Conservation (phyloP, 1,140 invertebrate genomes). For the Tenebrio molitor region DNA sequence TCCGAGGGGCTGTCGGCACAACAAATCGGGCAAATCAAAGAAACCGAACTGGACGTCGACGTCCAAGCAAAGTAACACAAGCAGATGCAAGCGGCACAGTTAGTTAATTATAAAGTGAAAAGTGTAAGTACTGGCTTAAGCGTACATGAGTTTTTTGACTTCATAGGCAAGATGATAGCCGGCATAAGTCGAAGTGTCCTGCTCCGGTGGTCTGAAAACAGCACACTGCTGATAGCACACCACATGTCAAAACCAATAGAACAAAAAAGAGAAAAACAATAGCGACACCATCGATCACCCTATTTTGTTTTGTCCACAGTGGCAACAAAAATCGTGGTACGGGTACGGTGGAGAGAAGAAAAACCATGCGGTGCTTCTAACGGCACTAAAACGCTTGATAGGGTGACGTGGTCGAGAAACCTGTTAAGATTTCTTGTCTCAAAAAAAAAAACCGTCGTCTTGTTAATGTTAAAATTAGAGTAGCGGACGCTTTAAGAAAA, state of each 20-base stretch:
- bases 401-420: conserved; percentile 30
- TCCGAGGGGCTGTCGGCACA: too few species aligned
- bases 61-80: conserved; percentile 38
- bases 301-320: conserved; percentile 3
- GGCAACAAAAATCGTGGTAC: conserved; percentile 16
- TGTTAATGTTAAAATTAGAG: conserved; percentile 6
- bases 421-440: conserved; percentile 1
- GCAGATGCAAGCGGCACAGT: conserved; percentile 55
- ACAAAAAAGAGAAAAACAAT: neutral
- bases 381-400: conserved; percentile 37
- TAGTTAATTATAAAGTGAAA: conserved; percentile 52
- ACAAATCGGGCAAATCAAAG: neutral
- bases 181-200: conserved; percentile 84
- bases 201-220: conserved; percentile 86
- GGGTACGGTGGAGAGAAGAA: conserved; percentile 16
- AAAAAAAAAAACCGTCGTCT: too few species aligned
- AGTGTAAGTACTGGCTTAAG: conserved; percentile 71
- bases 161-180: conserved; percentile 98
- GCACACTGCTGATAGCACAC: conserved; percentile 69
- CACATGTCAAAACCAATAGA: conserved; percentile 52
- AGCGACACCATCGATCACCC: conserved; percentile 30
- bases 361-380: conserved; percentile 44
- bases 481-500: neutral
- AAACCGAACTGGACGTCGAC: neutral
- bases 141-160: conserved; percentile 99